Evolutionary conservation across 2,113 vertebrate genomes (phyloP).

Genomic region (Capreolus pygargus): DNA sequence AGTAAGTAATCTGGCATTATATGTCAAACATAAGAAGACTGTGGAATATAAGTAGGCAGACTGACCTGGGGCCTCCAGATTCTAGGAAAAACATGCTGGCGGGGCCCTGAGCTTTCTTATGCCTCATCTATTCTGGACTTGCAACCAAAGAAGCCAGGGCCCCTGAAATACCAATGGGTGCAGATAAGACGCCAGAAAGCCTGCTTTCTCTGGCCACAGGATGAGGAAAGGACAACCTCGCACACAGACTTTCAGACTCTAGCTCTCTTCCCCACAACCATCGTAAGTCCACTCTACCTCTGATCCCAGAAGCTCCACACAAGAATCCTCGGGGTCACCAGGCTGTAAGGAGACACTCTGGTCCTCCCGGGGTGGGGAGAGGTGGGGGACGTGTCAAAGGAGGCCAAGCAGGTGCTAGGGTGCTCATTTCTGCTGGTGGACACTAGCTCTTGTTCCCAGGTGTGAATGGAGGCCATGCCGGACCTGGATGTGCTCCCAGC

Average conservation of each 20-base stretch:
- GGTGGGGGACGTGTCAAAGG: not conserved
- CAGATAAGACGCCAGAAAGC: not conserved
- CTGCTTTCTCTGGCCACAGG: not conserved
- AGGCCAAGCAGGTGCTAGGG: not conserved
- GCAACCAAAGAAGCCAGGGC: not conserved
- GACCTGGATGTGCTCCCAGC: not conserved
- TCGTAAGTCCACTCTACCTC: not conserved
- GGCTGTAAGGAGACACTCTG: not conserved
- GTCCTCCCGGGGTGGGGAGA: fast-evolving
- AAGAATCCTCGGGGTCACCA: not conserved
- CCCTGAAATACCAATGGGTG: not conserved
- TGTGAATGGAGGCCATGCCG: not conserved
- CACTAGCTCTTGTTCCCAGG: not conserved
- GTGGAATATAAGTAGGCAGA: not conserved
- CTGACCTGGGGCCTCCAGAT: not conserved
- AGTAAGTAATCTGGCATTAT: not conserved
- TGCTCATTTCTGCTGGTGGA: not conserved
- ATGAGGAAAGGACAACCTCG: not conserved
- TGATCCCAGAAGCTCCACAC: not conserved
- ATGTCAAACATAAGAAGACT: not conserved
- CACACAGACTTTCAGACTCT: not conserved
- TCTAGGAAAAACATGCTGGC: not conserved
- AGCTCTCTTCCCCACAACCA: not conserved
- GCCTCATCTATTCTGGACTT: not conserved
- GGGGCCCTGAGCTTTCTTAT: not conserved